Evolutionary conservation across 2,888 invertebrate genomes (phyloP).

Genomic region (Neocrepidodera transversa): DNA sequence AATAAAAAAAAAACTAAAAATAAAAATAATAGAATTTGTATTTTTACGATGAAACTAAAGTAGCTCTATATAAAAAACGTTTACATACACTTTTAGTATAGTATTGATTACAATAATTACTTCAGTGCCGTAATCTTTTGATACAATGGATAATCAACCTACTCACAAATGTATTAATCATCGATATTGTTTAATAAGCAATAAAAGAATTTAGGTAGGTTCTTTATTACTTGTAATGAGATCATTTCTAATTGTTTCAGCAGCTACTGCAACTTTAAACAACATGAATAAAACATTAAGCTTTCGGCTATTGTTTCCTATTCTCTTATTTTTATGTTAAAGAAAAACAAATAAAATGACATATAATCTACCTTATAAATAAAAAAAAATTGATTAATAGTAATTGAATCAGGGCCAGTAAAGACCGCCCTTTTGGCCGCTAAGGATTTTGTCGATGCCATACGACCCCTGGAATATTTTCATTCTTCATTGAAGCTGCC

Average conservation of each 20-base stretch:
- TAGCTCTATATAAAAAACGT: conserved; percentile 5
- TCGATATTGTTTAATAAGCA: conserved; percentile 7
- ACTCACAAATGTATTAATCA: conserved; percentile 18
- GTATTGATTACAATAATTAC: conserved; percentile 6
- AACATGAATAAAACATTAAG: conserved; percentile 6
- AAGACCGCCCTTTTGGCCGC: too few relatives aligned
- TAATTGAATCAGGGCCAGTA: too few relatives aligned
- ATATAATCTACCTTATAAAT: too few relatives aligned
- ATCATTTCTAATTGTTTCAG: conserved; percentile 21
- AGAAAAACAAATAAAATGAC: too few relatives aligned
- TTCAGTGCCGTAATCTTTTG: not conserved
- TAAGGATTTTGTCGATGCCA: too few relatives aligned
- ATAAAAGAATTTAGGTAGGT: conserved; percentile 19
- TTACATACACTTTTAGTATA: not conserved
- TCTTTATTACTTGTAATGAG: conserved; percentile 18
- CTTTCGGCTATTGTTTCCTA: not conserved
- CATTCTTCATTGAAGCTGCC: too few relatives aligned
- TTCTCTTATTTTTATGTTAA: too few relatives aligned
- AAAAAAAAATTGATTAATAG: too few relatives aligned
- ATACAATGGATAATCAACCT: conserved; percentile 14
- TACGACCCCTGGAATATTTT: too few relatives aligned
- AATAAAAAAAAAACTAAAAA: too few relatives aligned
- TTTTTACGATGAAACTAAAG: conserved; percentile 2
- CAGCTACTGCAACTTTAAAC: not conserved
- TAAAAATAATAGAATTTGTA: too few relatives aligned